Evolutionary conservation across 2,113 vertebrate species (phyloP).

Genomic region (Raphicerus campestris): DNA sequence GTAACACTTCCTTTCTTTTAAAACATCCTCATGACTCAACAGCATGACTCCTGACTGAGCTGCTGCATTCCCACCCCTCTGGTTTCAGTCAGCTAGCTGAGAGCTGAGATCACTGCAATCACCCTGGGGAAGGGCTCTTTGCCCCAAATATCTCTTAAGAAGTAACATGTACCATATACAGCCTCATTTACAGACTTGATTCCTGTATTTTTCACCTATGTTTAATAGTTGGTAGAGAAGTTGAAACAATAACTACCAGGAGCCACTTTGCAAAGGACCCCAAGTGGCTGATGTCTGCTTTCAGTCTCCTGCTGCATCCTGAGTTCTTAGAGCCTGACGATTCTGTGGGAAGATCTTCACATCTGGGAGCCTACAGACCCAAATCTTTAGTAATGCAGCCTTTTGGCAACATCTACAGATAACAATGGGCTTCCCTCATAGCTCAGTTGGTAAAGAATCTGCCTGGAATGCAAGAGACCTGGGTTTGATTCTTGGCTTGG

Average conservation of each 20-base stretch:
- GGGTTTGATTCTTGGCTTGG: not conserved
- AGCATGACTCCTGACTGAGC: not conserved
- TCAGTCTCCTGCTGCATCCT: not conserved
- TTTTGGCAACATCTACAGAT: not conserved
- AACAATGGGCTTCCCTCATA: not conserved
- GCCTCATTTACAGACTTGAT: not conserved
- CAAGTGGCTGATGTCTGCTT: not conserved
- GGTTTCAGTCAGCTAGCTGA: not conserved
- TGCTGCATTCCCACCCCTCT: not conserved
- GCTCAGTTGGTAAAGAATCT: not conserved
- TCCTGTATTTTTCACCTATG: not conserved
- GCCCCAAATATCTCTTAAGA: not conserved
- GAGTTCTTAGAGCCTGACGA: not conserved
- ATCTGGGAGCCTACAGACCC: not conserved
- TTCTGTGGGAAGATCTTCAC: not conserved
- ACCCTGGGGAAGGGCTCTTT: not conserved
- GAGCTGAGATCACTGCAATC: not conserved
- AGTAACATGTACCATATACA: not conserved
- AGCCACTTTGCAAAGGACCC: not conserved
- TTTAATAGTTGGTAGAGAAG: not conserved
- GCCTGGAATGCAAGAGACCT: not conserved
- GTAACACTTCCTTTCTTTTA: not conserved
- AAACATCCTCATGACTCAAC: not conserved
- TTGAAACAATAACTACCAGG: not conserved
- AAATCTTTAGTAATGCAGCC: not conserved